A percentile compares a stretch with the other conserved stretches of the same genome.
phyloP scores from a whole-genome alignment of 2,113 vertebrate genomes.

The Gallinago media region DNA sequence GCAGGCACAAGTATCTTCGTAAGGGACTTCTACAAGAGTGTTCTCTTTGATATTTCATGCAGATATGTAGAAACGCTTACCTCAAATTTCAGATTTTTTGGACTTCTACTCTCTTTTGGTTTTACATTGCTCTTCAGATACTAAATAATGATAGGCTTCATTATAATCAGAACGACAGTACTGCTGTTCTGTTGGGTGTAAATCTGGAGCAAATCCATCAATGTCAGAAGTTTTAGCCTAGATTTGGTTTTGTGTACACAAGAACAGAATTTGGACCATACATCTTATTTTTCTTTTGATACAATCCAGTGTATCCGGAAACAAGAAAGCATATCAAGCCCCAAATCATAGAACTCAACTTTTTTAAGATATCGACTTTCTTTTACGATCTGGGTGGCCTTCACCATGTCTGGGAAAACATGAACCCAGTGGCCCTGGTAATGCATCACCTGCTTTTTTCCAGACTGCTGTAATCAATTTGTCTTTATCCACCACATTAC shows the following conservation, averaged over 20 bases:
- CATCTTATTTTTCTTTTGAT: constrained; percentile 44
- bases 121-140: background rate
- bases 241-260: background rate
- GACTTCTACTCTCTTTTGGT: background rate
- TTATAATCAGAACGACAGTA: background rate
- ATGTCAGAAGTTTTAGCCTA: constrained; percentile 24
- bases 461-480: constrained; percentile 66
- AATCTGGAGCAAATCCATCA: background rate
- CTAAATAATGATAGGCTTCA: background rate
- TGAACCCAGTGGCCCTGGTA: constrained; percentile 50
- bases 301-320: constrained; percentile 1
- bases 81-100: background rate
- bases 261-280: constrained; percentile 26
- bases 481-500: constrained; percentile 63
- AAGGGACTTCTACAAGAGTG: background rate
- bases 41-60: background rate
- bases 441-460: constrained; percentile 62
- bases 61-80: background rate
- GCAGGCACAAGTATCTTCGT: background rate
- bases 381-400: constrained; percentile 56
- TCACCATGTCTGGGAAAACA: constrained; percentile 55
- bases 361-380: constrained; percentile 58
- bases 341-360: constrained; percentile 20
- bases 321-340: constrained; percentile 50
- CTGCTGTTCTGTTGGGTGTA: background rate